These are phyloP conservation scores for Phragmatobia fuliginosa DNA, from an alignment of 2,888 invertebrate genomes.

Conservation along the genomic window DNA sequence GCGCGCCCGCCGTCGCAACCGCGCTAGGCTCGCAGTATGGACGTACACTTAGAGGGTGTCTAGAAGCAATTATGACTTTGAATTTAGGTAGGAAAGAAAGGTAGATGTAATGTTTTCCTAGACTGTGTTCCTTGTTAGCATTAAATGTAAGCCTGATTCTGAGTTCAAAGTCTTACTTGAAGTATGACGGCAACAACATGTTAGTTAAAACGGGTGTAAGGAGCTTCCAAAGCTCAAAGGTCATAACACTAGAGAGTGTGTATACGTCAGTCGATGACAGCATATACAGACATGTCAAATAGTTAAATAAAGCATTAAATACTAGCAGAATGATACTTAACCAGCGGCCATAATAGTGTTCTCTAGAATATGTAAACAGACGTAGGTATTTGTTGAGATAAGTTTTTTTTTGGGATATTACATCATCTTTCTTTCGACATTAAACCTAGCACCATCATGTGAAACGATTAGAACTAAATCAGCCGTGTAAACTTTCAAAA, in stretches of 20 bases:
- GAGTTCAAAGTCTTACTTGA: not conserved
- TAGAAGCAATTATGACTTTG: too few species aligned
- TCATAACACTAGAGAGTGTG: not conserved
- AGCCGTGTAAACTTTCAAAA: not conserved
- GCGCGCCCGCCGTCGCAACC: too few species aligned
- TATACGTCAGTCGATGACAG: not conserved
- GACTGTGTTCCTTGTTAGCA: not conserved
- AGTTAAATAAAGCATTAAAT: too few species aligned
- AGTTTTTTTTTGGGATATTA: not conserved
- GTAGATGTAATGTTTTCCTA: not conserved
- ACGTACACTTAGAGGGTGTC: too few species aligned
- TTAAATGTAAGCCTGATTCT: not conserved
- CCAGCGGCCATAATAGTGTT: not conserved
- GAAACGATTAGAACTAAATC: not conserved
- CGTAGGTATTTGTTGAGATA: not conserved
- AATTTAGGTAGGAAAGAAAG: not conserved
- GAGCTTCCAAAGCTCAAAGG: not conserved
- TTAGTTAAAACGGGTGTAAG: not conserved
- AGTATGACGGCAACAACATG: not conserved
- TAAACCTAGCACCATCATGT: not conserved
- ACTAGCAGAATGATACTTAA: not conserved
- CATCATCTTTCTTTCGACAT: conserved; percentile 1
- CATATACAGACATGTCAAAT: not conserved
- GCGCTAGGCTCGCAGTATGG: too few species aligned
- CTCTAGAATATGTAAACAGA: not conserved